Conservation (phyloP, 2,113 vertebrate genomes). For the Rhinogobius similis region DNA sequence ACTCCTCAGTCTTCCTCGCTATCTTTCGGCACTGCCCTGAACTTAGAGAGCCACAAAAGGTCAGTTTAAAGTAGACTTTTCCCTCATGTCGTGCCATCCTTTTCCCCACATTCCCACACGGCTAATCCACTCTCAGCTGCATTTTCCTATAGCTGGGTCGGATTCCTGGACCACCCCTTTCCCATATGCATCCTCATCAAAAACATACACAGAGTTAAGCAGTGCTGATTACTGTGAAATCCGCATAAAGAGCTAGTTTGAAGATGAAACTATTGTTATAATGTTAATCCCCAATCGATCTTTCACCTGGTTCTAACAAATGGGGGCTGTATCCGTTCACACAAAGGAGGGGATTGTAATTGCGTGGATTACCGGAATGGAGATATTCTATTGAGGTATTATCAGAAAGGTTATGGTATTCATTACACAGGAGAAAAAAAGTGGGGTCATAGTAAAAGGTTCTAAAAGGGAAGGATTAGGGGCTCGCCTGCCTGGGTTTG, state of each 20-base stretch:
- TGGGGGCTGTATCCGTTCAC: constrained; percentile 46
- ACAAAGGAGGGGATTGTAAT: constrained; percentile 66
- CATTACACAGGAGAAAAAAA: constrained; percentile 44
- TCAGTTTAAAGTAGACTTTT: constrained; percentile 63
- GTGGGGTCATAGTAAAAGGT: constrained; percentile 42
- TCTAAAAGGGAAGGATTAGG: constrained; percentile 46
- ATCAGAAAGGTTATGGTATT: constrained; percentile 68
- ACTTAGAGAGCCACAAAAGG: constrained; percentile 67
- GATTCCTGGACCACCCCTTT: constrained; percentile 54
- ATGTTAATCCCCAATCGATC: constrained; percentile 71
- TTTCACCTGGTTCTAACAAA: constrained; percentile 74
- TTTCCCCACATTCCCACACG: constrained; percentile 69
- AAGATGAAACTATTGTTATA: constrained; percentile 53
- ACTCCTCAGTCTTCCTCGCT: constrained; percentile 48
- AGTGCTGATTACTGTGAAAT: constrained; percentile 67
- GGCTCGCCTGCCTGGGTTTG: constrained; percentile 22
- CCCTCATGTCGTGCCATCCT: constrained; percentile 51
- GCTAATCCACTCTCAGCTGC: constrained; percentile 78
- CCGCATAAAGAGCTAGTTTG: constrained; percentile 64
- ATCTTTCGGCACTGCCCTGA: constrained; percentile 62
- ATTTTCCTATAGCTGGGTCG: constrained; percentile 68
- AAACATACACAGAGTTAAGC: constrained; percentile 40
- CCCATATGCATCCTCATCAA: constrained; percentile 26
- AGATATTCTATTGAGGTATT: constrained; percentile 66
- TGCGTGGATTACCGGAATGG: constrained; percentile 66